Evolutionary conservation across 2,113 vertebrate genomes (phyloP).

Genomic region (Nesoenas mayeri): DNA sequence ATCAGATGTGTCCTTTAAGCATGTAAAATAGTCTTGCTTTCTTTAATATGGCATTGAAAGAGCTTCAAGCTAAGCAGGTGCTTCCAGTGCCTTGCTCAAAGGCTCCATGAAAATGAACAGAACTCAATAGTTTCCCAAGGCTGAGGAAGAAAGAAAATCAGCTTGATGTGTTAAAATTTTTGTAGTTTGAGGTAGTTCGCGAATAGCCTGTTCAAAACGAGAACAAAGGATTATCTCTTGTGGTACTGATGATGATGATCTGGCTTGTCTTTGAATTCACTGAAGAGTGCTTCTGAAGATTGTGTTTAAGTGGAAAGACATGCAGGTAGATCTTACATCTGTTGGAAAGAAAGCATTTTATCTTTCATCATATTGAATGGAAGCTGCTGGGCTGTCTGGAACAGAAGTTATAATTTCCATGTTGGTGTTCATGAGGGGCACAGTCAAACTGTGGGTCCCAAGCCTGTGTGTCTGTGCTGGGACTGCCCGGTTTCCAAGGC

Average conservation of each 20-base stretch:
- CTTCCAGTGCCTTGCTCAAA: neutral
- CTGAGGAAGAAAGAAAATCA: neutral
- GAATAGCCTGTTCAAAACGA: neutral
- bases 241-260: neutral
- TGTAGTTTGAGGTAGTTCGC: neutral
- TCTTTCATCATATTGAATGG: neutral
- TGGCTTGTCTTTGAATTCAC: neutral
- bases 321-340: neutral
- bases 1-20: neutral
- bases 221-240: neutral
- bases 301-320: neutral
- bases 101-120: neutral
- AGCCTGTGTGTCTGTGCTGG: neutral
- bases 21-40: neutral
- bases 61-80: neutral
- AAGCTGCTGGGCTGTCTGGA: neutral
- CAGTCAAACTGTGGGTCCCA: neutral
- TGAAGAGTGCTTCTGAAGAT: neutral
- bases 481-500: accelerated
- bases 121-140: neutral
- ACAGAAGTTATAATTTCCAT: accelerated
- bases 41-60: neutral
- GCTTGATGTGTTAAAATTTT: neutral
- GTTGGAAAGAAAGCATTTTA: neutral
- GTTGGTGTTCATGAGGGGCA: neutral